Evolutionary conservation across 2,888 invertebrate genomes (phyloP), one percentile per base, ranked within the genome.

Genomic region (Uropetala carovei): DNA sequence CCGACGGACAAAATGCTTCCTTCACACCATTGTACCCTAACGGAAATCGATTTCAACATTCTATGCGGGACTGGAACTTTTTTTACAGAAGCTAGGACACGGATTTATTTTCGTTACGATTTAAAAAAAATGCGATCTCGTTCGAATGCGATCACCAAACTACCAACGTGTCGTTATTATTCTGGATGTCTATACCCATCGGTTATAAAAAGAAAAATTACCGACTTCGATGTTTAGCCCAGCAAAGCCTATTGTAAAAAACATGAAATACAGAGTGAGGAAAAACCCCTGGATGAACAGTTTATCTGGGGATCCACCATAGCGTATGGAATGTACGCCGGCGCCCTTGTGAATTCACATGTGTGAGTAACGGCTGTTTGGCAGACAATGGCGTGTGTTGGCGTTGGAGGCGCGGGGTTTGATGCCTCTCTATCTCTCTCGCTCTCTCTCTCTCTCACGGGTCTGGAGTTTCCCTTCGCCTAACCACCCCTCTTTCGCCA

Each of bases 291-390:
- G 75, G 22, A 27, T 27, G 22, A 75, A 75, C 75, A 27, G 27
- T 75, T 27, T 7, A 27, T 75, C 4, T 75, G 75, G 5, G 75
- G 75, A 27, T 75, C 75, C 22, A 22, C 2, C 75, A 10, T n/a
- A 75, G 14, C n/a, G 22, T 27, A 27, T 27, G 75, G 13, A 27
- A 27, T 75, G 75, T 43, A 27, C 27, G 64, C 64, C 64, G 16
- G 64, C 64, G 3, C 9, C n/a, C 3, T n/a, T 64, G 64, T 64
- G 64, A 64, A 64, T 22, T 22, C 75, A 22, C 75, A 75, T 75
- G 27, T 75, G 75, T 75, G 75, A 75, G 75, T 27, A 75, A 75
- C 75, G n/a, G 75, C 75, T 75, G 75, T 64, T 16, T 16, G 64
- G 64, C 75, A 22, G 75, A 75, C 75, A 75, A 75, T 75, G 27